Percentiles rank a stretch among this genome's conserved stretches.
phyloP scores from a whole-genome alignment of 1,140 invertebrate species.

The Dreissena polymorpha region DNA sequence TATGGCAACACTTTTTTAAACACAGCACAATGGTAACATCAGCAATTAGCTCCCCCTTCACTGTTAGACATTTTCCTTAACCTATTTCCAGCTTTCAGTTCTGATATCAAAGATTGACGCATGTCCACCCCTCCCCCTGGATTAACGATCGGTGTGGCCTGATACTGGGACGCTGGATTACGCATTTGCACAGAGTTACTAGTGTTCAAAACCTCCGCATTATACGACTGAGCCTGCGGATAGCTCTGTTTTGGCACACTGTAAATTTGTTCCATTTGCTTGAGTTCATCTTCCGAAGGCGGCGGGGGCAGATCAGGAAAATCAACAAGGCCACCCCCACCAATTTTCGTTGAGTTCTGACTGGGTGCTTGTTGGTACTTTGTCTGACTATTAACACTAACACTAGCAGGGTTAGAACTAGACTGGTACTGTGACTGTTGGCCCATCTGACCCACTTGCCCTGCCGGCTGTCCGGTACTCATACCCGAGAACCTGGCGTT shows the following conservation, averaged over 20 bases:
- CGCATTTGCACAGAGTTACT: constrained; percentile 35
- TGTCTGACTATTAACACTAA: not conserved
- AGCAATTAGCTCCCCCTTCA: constrained; percentile 37
- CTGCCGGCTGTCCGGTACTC: constrained; percentile 25
- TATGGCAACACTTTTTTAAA: not conserved
- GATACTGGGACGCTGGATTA: constrained; percentile 9
- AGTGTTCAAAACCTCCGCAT: constrained; percentile 3
- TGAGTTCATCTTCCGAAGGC: constrained; percentile 66
- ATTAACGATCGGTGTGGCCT: not conserved
- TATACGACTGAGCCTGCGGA: constrained; percentile 37
- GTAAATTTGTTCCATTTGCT: constrained; percentile 66
- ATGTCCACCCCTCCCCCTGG: constrained; percentile 32
- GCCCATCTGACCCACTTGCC: constrained; percentile 9
- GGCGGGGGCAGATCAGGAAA: constrained; percentile 66
- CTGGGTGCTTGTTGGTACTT: not conserved
- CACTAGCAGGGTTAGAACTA: constrained; percentile 27
- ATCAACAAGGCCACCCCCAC: constrained; percentile 38
- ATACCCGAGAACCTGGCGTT: constrained; percentile 35
- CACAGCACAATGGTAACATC: constrained; percentile 9
- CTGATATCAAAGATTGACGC: constrained; percentile 51
- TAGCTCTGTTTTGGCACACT: constrained; percentile 54
- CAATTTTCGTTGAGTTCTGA: not conserved
- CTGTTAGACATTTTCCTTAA: constrained; percentile 41
- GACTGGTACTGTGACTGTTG: not conserved
- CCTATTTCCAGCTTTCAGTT: constrained; percentile 50